phyloP scores from a whole-genome alignment of 2,888 invertebrate genomes.

The Microctonus brassicae region DNA sequence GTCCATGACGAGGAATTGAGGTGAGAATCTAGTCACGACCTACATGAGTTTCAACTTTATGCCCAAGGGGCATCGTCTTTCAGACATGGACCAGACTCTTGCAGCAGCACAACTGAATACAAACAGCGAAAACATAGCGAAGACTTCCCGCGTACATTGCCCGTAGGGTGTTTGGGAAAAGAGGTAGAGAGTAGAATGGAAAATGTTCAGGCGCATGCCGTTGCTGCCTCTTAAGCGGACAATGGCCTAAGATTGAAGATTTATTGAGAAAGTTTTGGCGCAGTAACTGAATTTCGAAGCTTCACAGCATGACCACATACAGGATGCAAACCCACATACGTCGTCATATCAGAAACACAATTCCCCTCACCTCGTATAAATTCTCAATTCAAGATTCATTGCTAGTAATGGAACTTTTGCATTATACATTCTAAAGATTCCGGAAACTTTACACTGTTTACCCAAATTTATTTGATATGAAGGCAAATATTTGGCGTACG shows the following conservation, averaged over 20 bases:
- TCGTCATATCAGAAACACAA: slow-evolving; percentile 23
- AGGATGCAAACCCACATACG: background rate
- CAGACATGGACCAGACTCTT: background rate
- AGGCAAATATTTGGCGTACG: background rate
- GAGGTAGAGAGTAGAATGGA: slow-evolving; percentile 4
- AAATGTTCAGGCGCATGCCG: background rate
- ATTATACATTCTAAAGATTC: background rate
- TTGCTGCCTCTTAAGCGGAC: slow-evolving; percentile 43
- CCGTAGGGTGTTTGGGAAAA: background rate
- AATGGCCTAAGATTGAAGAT: slow-evolving; percentile 53
- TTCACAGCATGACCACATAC: slow-evolving; percentile 30
- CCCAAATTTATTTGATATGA: background rate
- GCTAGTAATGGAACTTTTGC: slow-evolving; percentile 21
- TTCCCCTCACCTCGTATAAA: slow-evolving; percentile 7
- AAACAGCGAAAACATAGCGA: background rate
- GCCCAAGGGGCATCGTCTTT: slow-evolving; percentile 4
- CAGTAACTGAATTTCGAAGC: slow-evolving; percentile 30
- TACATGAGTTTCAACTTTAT: background rate
- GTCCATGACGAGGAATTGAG: too few relatives aligned
- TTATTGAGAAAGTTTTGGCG: slow-evolving; percentile 57
- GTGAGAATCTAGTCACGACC: background rate
- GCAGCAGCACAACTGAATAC: background rate
- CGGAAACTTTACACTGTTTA: background rate
- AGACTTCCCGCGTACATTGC: background rate
- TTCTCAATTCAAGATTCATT: slow-evolving; percentile 33